These are phyloP conservation scores for Caenorhabditis latens DNA, from an alignment of 1,140 invertebrate species.

Conservation along the genomic window DNA sequence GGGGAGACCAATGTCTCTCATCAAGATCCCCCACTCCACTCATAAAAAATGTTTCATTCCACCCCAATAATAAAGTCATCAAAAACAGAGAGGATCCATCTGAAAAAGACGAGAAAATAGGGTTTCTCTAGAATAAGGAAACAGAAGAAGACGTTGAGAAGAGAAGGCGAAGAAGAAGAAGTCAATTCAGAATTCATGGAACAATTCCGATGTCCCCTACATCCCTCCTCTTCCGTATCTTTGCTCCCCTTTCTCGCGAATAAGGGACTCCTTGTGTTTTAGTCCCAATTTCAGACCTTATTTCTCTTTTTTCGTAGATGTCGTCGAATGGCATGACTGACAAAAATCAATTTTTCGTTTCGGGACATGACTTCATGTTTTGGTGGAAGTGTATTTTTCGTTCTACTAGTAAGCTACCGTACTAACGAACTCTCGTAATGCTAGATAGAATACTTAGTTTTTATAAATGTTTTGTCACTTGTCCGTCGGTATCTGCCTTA, in stretches of 20 bases:
- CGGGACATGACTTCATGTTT: no score
- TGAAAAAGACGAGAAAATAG: background rate
- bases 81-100: background rate
- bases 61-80: constrained; percentile 26
- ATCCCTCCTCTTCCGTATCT: background rate
- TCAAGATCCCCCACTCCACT: background rate
- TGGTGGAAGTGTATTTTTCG: no score
- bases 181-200: constrained; percentile 17
- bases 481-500: no score
- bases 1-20: background rate
- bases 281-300: background rate
- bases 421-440: no score
- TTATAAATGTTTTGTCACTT: no score
- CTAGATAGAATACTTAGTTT: no score
- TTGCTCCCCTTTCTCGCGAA: background rate
- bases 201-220: background rate
- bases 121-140: background rate
- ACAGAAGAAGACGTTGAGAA: background rate
- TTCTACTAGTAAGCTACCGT: no score
- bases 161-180: background rate
- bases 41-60: constrained; percentile 1
- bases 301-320: background rate
- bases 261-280: constrained; percentile 3
- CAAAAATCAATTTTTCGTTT: no score
- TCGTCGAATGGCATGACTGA: no score